Percentiles rank a stretch among this genome's conserved stretches.
These are phyloP conservation scores for Lingula anatina DNA, from an alignment of 2,888 invertebrate genomes.

Conservation along the genomic window DNA sequence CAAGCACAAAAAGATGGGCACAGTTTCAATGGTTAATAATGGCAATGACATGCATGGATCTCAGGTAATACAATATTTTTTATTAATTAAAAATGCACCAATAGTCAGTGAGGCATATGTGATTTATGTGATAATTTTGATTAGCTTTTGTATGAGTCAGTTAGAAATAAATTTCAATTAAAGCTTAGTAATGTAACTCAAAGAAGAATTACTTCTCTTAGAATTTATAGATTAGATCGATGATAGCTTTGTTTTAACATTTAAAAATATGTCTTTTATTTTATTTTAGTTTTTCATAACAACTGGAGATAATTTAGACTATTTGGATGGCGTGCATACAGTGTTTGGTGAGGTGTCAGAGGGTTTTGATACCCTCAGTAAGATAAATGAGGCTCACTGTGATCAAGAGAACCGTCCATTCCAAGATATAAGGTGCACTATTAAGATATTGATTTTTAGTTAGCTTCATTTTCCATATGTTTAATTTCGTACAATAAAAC, in stretches of 20 bases:
- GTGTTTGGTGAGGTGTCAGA: constrained; percentile 90
- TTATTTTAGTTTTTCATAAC: constrained; percentile 97
- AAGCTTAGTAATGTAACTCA: too few species aligned
- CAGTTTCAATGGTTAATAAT: constrained; percentile 91
- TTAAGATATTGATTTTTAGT: not conserved
- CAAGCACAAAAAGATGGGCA: constrained; percentile 78
- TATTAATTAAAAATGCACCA: too few species aligned
- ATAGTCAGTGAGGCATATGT: too few species aligned
- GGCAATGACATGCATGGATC: constrained; percentile 73
- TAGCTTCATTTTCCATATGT: not conserved
- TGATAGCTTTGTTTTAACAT: too few species aligned
- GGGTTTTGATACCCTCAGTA: constrained; percentile 79
- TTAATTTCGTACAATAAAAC: too few species aligned
- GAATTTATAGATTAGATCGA: too few species aligned
- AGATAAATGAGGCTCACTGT: constrained; percentile 89
- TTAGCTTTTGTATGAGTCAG: too few species aligned
- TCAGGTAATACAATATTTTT: too few species aligned
- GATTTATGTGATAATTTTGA: too few species aligned
- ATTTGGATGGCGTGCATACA: constrained; percentile 81
- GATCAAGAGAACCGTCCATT: constrained; percentile 85
- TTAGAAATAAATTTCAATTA: too few species aligned
- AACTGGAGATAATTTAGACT: constrained; percentile 77
- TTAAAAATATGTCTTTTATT: too few species aligned
- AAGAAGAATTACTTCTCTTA: too few species aligned
- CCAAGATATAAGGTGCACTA: constrained; percentile 69